These are phyloP conservation scores for Lamellibrachia luymesi DNA, from an alignment of 1,140 invertebrate genomes.

Conservation along the genomic window DNA sequence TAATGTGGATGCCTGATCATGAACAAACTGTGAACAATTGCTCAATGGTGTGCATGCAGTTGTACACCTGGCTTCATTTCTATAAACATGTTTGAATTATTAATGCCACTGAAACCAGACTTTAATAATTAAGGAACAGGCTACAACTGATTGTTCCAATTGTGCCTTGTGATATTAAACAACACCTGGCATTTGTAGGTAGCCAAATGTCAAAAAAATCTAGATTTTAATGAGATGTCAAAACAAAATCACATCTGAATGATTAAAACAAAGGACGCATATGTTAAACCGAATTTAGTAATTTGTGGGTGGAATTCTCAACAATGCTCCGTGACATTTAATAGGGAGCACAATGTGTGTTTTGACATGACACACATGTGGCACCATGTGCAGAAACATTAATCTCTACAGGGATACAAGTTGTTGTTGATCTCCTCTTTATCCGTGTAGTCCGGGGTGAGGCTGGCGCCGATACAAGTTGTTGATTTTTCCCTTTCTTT, in stretches of 20 bases:
- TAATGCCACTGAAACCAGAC: neutral
- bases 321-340: neutral
- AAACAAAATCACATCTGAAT: neutral
- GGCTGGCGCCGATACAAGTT: too few species aligned
- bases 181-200: neutral
- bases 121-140: neutral
- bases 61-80: neutral
- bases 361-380: neutral
- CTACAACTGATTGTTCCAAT: neutral
- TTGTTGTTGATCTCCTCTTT: too few species aligned
- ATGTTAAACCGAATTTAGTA: neutral
- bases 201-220: neutral
- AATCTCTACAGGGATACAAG: neutral
- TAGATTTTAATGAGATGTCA: neutral
- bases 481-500: too few species aligned
- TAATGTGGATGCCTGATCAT: neutral
- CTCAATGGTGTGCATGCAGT: neutral
- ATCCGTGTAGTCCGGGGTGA: too few species aligned
- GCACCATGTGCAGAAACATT: neutral
- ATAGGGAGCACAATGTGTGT: neutral
- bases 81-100: neutral
- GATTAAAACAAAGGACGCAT: neutral
- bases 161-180: neutral
- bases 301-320: neutral
- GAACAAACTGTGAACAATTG: neutral